Percentiles rank a stretch among this genome's conserved stretches.
Evolutionary conservation across 2,888 invertebrate genomes (phyloP).

Genomic region (Drosophila formosana): DNA sequence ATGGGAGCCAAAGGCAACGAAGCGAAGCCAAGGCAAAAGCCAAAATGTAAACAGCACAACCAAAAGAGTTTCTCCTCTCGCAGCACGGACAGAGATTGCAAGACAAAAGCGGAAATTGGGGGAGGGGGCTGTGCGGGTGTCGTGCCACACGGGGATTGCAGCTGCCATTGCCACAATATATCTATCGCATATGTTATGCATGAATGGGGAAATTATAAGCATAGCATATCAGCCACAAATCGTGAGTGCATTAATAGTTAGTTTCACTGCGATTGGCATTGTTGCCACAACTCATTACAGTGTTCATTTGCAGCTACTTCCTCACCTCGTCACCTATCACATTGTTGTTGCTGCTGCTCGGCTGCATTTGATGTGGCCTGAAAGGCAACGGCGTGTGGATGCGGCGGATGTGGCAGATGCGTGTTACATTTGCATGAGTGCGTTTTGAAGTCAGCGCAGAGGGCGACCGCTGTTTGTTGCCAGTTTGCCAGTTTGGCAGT

Average conservation of each 20-base stretch:
- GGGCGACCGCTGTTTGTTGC: slow-evolving; percentile 16
- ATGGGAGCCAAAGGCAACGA: background rate
- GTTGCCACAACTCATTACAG: slow-evolving; percentile 37
- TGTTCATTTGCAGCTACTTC: slow-evolving; percentile 12
- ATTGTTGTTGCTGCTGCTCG: slow-evolving; percentile 6
- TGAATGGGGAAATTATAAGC: slow-evolving; percentile 4
- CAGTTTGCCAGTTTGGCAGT: slow-evolving; percentile 6
- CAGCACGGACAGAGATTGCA: slow-evolving; percentile 51
- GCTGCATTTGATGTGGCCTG: slow-evolving; percentile 30
- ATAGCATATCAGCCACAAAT: slow-evolving; percentile 1
- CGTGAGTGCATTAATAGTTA: slow-evolving; percentile 21
- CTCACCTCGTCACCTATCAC: background rate
- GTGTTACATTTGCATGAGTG: slow-evolving; percentile 78
- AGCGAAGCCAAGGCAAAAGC: slow-evolving; percentile 43
- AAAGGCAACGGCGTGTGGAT: slow-evolving; percentile 27
- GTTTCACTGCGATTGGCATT: slow-evolving; percentile 26
- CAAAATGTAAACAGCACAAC: slow-evolving; percentile 40
- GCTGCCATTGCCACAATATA: background rate
- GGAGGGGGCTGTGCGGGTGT: slow-evolving; percentile 23
- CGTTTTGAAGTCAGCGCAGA: slow-evolving; percentile 59
- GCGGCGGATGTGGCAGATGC: slow-evolving; percentile 43
- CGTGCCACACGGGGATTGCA: slow-evolving; percentile 17
- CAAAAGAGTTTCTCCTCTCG: slow-evolving; percentile 35
- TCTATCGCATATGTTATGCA: no score
- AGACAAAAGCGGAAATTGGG: slow-evolving; percentile 45